Evolutionary conservation across 2,797 vertebrate species (phyloP), one percentile per base, ranked within the genome.

Genomic region (Microctenopoma steveboyesi): DNA sequence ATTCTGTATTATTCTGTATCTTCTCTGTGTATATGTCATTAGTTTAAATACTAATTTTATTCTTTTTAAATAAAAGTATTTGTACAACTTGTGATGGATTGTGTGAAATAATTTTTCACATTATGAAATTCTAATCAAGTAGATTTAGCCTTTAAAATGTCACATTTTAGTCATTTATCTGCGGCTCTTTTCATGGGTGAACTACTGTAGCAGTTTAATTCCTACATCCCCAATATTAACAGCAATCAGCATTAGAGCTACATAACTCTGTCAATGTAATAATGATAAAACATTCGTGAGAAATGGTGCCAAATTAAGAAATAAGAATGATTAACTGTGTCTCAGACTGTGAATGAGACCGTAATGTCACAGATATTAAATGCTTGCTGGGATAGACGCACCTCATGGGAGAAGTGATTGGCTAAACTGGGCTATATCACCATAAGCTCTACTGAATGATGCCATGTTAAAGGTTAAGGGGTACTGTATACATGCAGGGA

Each of bases 401-500:
- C 13, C 45, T 70, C 55, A 27, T 14, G 33, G 56, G 43, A 66
- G 1, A 37, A 14, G 67, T 25, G 15, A 58, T 47, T 73, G 30
- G 64, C 69, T 67, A 50, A 65, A 59, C 18, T 14, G 37, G 48
- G 40, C 4, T 43, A 47, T 15, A 25, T 9, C 27, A 7, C 59
- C 49, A 58, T 58, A 59, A 74, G 61, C 43, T 43, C 42, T 8
- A 43, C 64, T 62, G 65, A 79, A 73, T 61, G 58, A 66, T 77
- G 61, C 53, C 37, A 27, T 39, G 69, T 37, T 62, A 81, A 84
- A 87, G 83, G 86, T 83, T 73, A 82, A 69, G 60, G 76, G 72
- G n/a, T 35, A 53, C 49, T 10, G 27, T 70, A 59, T 54, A 47
- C 60, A 76, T 64, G 65, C 56, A 73, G 64, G 48, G 58, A 76